phyloP scores from a whole-genome alignment of 2,888 invertebrate genomes.

The Odontocerum albicorne region DNA sequence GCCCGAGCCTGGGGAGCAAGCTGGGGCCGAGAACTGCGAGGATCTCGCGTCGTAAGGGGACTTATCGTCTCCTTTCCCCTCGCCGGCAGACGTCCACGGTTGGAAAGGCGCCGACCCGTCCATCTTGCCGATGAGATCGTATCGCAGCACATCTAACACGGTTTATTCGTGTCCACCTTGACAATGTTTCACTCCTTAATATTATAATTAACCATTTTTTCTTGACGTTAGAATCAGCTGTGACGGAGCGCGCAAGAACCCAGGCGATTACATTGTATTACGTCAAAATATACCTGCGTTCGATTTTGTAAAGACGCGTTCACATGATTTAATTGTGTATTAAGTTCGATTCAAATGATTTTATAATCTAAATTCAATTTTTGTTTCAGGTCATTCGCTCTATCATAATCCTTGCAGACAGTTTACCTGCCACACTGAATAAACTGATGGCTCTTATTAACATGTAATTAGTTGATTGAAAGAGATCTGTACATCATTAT shows the following conservation, averaged over 20 bases:
- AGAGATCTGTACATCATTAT: too few relatives aligned
- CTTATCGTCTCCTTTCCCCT: slow-evolving; percentile 50
- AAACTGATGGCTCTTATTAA: too few relatives aligned
- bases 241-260: slow-evolving; percentile 41
- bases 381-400: too few relatives aligned
- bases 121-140: slow-evolving; percentile 40
- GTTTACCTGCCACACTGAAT: too few relatives aligned
- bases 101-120: slow-evolving; percentile 53
- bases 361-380: too few relatives aligned
- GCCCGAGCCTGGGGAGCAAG: slow-evolving; percentile 1
- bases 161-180: slow-evolving; percentile 8
- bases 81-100: slow-evolving; percentile 55
- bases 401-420: too few relatives aligned
- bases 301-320: too few relatives aligned
- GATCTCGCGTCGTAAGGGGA: slow-evolving; percentile 12
- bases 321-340: too few relatives aligned
- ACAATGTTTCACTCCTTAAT: slow-evolving; percentile 48
- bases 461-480: too few relatives aligned
- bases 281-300: slow-evolving; percentile 11
- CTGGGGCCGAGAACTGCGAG: slow-evolving; percentile 3
- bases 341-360: too few relatives aligned
- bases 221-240: slow-evolving; percentile 62
- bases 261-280: slow-evolving; percentile 7
- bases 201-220: slow-evolving; percentile 62
- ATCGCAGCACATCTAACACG: slow-evolving; percentile 25